Conservation (phyloP, 2,113 vertebrate species). For the Columbina picui region DNA sequence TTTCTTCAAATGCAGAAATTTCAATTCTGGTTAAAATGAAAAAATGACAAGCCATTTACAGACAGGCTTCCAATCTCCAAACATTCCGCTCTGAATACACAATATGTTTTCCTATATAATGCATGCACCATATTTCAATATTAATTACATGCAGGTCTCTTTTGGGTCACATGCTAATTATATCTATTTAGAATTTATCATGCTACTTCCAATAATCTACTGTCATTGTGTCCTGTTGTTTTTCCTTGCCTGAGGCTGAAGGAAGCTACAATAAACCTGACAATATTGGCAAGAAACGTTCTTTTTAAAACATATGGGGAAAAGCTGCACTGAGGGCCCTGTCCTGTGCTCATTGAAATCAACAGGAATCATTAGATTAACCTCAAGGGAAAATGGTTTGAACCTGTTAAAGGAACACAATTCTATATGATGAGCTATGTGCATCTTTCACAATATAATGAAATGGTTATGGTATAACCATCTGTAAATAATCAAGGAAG, state of each 20-base stretch:
- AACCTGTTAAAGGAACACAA: background rate
- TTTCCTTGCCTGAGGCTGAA: conserved; percentile 60
- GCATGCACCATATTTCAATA: conserved; percentile 25
- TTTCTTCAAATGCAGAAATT: conserved; percentile 21
- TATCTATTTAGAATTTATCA: conserved; percentile 62
- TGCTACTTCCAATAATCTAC: conserved; percentile 8
- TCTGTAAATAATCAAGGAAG: background rate
- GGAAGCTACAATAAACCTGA: conserved; percentile 52
- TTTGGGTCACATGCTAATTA: conserved; percentile 64
- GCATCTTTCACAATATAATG: background rate
- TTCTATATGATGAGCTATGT: background rate
- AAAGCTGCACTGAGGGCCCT: background rate
- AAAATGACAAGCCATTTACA: conserved; percentile 23
- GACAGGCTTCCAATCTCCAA: background rate
- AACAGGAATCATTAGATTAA: conserved; percentile 1
- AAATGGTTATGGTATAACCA: background rate
- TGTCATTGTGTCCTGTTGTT: conserved; percentile 38
- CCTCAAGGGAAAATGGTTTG: background rate
- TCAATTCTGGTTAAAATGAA: background rate
- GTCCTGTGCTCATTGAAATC: background rate
- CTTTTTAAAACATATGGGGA: background rate
- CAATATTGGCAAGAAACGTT: conserved; percentile 35
- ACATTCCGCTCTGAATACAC: conserved; percentile 2
- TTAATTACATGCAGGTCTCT: conserved; percentile 56
- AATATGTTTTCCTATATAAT: conserved; percentile 8